Conservation (phyloP, 2,113 vertebrate species). For the Leptocoma aspasia region DNA sequence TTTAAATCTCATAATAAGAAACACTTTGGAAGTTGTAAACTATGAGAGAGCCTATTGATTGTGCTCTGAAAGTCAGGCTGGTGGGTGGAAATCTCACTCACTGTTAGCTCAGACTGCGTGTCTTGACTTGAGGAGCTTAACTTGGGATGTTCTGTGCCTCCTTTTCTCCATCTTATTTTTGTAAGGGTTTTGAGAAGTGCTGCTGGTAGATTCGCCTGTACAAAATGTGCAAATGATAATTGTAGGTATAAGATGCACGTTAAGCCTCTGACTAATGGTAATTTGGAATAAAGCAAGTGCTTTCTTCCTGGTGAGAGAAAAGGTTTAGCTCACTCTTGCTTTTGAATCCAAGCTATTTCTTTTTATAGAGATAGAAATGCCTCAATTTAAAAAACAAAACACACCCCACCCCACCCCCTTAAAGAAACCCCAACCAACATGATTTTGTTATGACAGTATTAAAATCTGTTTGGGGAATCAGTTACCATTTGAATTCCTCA, state of each 20-base stretch:
- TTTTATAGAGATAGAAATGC: neutral
- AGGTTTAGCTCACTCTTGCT: neutral
- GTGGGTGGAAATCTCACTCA: neutral
- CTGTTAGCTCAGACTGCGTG: neutral
- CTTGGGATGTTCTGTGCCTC: neutral
- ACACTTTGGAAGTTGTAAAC: neutral
- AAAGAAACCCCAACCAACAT: neutral
- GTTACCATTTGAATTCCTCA: neutral
- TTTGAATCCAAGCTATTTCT: neutral
- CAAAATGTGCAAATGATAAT: conserved; percentile 9
- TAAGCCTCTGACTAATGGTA: conserved; percentile 19
- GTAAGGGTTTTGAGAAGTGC: neutral
- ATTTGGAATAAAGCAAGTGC: neutral
- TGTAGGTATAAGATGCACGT: neutral
- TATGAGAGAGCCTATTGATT: neutral
- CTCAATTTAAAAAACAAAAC: neutral
- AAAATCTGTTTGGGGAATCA: neutral
- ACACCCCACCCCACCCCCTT: neutral
- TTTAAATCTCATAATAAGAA: neutral
- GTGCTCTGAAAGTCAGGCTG: neutral
- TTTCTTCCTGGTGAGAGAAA: neutral
- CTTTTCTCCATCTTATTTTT: conserved; percentile 7
- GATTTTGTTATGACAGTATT: neutral
- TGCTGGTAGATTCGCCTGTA: neutral
- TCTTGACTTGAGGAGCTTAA: conserved; percentile 19